Conservation (phyloP, 92 coral and sea anemone genomes). For the Desmophyllum pertusum region DNA sequence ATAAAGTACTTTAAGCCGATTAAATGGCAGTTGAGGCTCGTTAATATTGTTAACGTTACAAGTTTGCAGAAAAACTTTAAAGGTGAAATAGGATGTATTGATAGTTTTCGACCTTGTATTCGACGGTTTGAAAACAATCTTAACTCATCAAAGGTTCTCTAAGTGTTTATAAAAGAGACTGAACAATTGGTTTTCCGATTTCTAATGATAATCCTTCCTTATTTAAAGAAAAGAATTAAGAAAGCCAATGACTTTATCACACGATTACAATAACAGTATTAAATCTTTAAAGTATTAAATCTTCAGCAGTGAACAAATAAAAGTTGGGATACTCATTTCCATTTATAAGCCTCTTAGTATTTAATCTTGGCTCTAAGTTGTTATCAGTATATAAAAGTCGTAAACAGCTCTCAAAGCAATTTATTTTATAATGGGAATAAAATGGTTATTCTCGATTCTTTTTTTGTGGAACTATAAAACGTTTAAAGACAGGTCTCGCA, state of each 20-base stretch:
- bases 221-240: neutral
- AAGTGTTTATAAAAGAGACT: neutral
- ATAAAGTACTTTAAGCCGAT: neutral
- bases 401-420: conserved; percentile 1
- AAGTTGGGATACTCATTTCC: neutral
- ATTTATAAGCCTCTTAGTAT: neutral
- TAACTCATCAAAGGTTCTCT: too few species aligned
- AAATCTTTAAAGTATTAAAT: neutral
- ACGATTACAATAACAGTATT: neutral
- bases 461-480: neutral
- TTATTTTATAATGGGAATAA: neutral
- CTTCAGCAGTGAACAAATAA: neutral
- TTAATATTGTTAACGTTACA: too few species aligned
- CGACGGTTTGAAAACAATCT: too few species aligned
- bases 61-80: too few species aligned
- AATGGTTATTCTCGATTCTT: neutral
- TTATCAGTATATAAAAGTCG: neutral
- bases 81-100: too few species aligned
- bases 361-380: too few species aligned
- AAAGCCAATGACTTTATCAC: neutral
- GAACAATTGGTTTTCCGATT: neutral
- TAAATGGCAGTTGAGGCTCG: too few species aligned
- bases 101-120: too few species aligned
- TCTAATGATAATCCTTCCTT: neutral
- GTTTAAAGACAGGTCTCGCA: neutral